phyloP scores from a whole-genome alignment of 2,888 invertebrate species.

The Folsomia manolachei region DNA sequence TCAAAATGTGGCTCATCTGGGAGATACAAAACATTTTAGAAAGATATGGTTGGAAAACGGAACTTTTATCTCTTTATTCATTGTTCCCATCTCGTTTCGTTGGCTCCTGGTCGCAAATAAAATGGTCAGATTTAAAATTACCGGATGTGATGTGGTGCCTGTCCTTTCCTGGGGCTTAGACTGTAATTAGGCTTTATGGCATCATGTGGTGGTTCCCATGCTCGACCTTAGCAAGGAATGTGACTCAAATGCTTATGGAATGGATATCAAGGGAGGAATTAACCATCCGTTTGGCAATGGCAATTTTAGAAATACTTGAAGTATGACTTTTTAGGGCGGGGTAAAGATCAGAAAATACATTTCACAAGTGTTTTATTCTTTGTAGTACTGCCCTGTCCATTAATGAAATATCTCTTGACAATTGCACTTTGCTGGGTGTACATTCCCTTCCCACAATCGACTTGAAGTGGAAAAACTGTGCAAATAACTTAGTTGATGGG shows the following conservation, averaged over 20 bases:
- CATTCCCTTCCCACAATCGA: no score
- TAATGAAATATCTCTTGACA: no score
- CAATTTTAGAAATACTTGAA: no score
- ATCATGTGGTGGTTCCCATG: no score
- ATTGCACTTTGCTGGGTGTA: no score
- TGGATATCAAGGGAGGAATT: conserved; percentile 17
- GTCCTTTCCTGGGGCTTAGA: background rate
- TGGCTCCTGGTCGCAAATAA: background rate
- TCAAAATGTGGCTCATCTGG: conserved; percentile 2
- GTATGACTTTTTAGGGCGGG: no score
- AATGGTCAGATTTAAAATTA: background rate
- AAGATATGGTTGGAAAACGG: background rate
- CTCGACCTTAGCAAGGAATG: background rate
- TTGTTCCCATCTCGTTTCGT: no score
- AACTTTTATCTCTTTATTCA: background rate
- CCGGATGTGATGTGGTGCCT: background rate
- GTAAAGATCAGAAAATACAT: no score
- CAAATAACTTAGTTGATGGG: no score
- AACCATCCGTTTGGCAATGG: background rate
- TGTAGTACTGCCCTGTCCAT: no score
- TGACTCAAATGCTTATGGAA: conserved; percentile 11
- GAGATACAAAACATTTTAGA: conserved; percentile 3
- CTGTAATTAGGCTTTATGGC: conserved; percentile 18
- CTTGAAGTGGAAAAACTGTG: no score
- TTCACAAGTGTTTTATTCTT: no score